Conservation (phyloP, 1,140 invertebrate genomes). For the Caenorhabditis tropicalis region DNA sequence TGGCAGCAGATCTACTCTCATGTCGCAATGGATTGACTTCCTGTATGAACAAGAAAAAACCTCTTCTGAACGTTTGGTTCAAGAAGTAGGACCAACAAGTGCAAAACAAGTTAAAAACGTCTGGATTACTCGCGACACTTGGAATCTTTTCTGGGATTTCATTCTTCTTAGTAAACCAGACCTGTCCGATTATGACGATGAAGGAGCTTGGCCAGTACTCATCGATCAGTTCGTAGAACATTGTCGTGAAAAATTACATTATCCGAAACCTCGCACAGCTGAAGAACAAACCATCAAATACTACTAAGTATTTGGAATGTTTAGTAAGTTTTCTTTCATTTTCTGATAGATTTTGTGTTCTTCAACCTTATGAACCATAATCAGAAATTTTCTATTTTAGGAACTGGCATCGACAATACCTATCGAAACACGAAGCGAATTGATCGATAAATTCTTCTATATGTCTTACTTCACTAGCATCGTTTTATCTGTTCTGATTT, state of each 20-base stretch:
- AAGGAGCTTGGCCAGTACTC: constrained; percentile 53
- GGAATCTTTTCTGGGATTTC: constrained; percentile 45
- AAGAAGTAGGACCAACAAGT: not conserved
- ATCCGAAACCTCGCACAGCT: not conserved
- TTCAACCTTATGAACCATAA: too few species aligned
- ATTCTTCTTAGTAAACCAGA: constrained; percentile 9
- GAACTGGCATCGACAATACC: too few species aligned
- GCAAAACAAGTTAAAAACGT: not conserved
- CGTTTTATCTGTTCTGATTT: constrained; percentile 2
- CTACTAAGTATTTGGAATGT: not conserved
- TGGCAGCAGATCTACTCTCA: not conserved
- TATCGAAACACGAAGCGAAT: not conserved
- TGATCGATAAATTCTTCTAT: not conserved
- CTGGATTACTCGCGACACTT: constrained; percentile 40
- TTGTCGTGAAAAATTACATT: constrained; percentile 1
- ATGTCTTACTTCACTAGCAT: not conserved
- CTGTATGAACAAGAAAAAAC: not conserved
- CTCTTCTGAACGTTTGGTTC: not conserved
- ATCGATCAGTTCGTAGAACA: constrained; percentile 53
- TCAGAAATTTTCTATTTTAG: too few species aligned
- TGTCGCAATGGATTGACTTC: constrained; percentile 24
- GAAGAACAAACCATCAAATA: not conserved
- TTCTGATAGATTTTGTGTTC: not conserved
- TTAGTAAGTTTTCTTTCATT: not conserved
- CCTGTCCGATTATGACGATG: constrained; percentile 49